Conservation (phyloP, 1,140 invertebrate species). For the Ceratina calcarata region DNA sequence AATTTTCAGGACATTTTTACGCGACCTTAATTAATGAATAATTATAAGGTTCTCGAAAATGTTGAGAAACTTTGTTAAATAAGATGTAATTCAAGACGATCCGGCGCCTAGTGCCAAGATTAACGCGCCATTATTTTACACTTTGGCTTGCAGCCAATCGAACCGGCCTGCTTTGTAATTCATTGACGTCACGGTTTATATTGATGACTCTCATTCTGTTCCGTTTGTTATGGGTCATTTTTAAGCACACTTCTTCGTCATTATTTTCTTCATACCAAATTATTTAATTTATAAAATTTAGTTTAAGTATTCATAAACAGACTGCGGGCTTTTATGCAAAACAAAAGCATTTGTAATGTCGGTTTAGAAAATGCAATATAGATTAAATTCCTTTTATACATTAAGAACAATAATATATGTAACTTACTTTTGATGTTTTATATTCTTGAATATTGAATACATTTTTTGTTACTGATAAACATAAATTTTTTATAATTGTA, state of each 20-base stretch:
- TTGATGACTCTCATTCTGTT: slow-evolving; percentile 13
- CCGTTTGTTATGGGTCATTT: slow-evolving; percentile 25
- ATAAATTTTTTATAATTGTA: too few species aligned
- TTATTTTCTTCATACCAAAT: not conserved
- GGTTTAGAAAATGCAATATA: too few species aligned
- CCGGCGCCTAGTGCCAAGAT: slow-evolving; percentile 53
- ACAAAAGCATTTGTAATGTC: too few species aligned
- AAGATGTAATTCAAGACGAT: slow-evolving; percentile 61
- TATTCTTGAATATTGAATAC: not conserved
- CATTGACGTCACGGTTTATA: slow-evolving; percentile 56
- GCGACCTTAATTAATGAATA: not conserved
- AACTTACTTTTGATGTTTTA: not conserved
- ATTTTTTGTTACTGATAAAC: too few species aligned
- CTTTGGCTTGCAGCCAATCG: slow-evolving; percentile 58
- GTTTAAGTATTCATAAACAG: too few species aligned
- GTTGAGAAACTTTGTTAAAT: slow-evolving; percentile 42
- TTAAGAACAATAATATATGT: too few species aligned
- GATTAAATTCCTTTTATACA: too few species aligned
- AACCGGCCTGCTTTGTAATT: slow-evolving; percentile 40
- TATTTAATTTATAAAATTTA: not conserved
- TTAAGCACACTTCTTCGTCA: not conserved
- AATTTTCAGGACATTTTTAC: not conserved
- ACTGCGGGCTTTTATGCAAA: too few species aligned
- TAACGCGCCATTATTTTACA: slow-evolving; percentile 62
- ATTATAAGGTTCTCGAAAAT: not conserved